Percentiles rank a stretch among this genome's conserved stretches.
Evolutionary conservation across 2,113 vertebrate species (phyloP).

Genomic region (Rutilus rutilus): DNA sequence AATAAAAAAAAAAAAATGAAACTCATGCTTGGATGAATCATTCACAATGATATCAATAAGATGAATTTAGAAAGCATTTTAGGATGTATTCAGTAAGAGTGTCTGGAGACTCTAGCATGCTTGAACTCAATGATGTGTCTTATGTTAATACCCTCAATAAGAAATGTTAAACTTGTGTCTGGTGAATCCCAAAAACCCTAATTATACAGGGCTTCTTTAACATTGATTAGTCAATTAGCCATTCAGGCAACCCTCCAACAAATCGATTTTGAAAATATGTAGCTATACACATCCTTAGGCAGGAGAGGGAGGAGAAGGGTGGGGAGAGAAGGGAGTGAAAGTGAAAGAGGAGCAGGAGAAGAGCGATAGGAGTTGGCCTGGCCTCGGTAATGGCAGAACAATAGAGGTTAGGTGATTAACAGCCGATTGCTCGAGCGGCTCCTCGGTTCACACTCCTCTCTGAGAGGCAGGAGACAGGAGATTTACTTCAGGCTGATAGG

Average conservation of each 20-base stretch:
- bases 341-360: neutral
- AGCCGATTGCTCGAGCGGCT: constrained; percentile 36
- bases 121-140: constrained; percentile 3
- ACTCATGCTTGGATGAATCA: neutral
- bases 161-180: neutral
- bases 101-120: neutral
- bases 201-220: constrained; percentile 12
- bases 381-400: constrained; percentile 52
- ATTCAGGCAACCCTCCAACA: neutral
- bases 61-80: neutral
- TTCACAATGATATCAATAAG: neutral
- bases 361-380: constrained; percentile 35
- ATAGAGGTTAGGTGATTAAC: constrained; percentile 52
- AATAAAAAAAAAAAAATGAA: neutral
- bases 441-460: constrained; percentile 37
- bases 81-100: neutral
- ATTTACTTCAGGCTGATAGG: constrained; percentile 68
- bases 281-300: neutral
- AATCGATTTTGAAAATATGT: neutral
- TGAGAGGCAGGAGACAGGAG: constrained; percentile 55
- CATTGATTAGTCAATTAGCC: constrained; percentile 8
- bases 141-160: neutral
- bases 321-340: constrained; percentile 14
- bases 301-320: neutral
- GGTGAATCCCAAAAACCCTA: constrained; percentile 7